Evolutionary conservation across 1,140 invertebrate genomes (phyloP), one percentile per base, ranked within the genome.

Genomic region (Caenorhabditis remanei): DNA sequence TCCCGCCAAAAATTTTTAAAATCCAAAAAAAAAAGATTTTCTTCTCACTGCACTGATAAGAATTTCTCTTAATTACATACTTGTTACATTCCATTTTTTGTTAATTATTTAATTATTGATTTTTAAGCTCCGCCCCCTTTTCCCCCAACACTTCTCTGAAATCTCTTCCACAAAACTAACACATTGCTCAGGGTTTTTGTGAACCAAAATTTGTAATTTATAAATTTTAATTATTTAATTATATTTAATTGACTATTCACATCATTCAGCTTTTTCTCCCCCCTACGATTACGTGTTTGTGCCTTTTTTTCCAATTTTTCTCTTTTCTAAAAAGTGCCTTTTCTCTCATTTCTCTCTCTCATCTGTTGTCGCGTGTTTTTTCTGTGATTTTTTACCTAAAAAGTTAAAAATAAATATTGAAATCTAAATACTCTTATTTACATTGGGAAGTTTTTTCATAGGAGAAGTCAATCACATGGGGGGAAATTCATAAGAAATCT

Each of bases 11-110:
- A 32, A 32, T 32, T 32, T 32, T 32, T 32, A 32, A 32, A 32
- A 32, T 32, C 32, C 32, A 0, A 32, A 32, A 32, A n/a, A 43
- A n/a, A 48, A n/a, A 46, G 63, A 71, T 46, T 71, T 71, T 46
- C 46, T 79, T 79, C n/a, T 50, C 71, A 79, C 71, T 79, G 71
- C 71, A 79, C 71, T 79, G 71, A 79, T 48, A 79, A 79, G 71
- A n/a, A 43, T 6, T 4, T 61, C 56, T 65, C 32, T 40, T 65
- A 21, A 32, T n/a, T 65, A 65, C 63, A 65, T 65, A 65, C 63
- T 65, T 65, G 63, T 65, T 65, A 65, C 63, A 65, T 65, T 65
- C 63, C 63, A 65, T 65, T 32, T 32, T 32, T 32, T 32, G n/a
- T 71, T 71, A 0, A 1, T 71, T 71, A 46, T 24, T 19, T 50